Evolutionary conservation across 2,113 vertebrate genomes (phyloP), one percentile per base, ranked within the genome.

Genomic region (Morone chrysops): DNA sequence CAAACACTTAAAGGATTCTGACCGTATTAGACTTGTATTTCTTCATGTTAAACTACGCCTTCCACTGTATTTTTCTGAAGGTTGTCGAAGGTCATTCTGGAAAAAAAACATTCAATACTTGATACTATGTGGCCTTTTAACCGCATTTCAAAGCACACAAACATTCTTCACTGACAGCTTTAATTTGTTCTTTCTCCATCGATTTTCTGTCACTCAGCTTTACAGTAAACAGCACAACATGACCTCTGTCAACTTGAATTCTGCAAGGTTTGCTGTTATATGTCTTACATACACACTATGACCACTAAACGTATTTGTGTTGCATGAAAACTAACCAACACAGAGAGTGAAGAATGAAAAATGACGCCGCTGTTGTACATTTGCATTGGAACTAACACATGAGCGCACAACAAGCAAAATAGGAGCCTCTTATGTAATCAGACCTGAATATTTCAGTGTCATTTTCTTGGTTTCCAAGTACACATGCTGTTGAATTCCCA

Each of bases 161-260:
- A 51, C 70, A 31, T 71, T 87, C 61, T 65, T 78, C 62, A 68
- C 70, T 71, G 59, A 82, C 59, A 50, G 38, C 36, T 74, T 63
- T 65, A 1, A 84, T 84, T 61, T 80, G 50, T 66, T 31, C 31
- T 3, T 12, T 1, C 57, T 17, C 4, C 22, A 83, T 70, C 0
- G 63, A 86, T 78, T 80, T 71, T 22, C 68, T 63, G 65, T 63
- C 54, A 61, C 0, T 81, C 62, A 22, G 43, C 20, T 69, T 73
- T 68, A 63, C 1, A 13, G 38, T 4, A 60, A 70, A 66, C 11
- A 54, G 25, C 13, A 70, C 71, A 40, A n/a, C 8, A 2, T 1
- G 0, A 73, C 70, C 60, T 83, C 25, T 70, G 25, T 53, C 63
- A 50, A 25, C 20, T 66, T 43, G 2, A 61, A 41, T 48, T 43